Conservation (phyloP, 1,140 invertebrate genomes). For the Lutraria rhynchaena region DNA sequence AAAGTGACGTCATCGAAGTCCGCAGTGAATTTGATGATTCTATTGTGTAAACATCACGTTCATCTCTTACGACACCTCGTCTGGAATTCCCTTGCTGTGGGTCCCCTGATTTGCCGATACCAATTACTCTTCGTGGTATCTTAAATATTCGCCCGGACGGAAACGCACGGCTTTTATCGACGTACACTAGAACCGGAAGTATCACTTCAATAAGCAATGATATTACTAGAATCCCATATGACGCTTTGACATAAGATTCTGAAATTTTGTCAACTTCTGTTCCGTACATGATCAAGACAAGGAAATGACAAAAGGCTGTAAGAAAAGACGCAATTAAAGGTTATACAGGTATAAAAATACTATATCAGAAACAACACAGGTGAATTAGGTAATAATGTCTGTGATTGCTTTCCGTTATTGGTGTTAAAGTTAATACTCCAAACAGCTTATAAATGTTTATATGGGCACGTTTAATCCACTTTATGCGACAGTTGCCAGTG, state of each 20-base stretch:
- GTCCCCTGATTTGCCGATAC: background rate
- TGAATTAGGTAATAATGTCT: too few species aligned
- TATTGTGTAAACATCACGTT: background rate
- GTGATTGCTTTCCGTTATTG: too few species aligned
- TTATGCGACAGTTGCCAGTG: too few species aligned
- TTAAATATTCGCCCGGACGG: background rate
- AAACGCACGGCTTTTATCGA: conserved; percentile 31
- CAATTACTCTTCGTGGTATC: background rate
- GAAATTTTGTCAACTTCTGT: conserved; percentile 51
- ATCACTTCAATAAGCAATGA: conserved; percentile 31
- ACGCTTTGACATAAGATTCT: conserved; percentile 24
- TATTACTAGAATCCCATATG: conserved; percentile 31
- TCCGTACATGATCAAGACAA: conserved; percentile 52
- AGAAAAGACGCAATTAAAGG: too few species aligned
- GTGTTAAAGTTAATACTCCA: too few species aligned
- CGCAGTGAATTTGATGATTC: conserved; percentile 7
- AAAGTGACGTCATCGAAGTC: conserved; percentile 34
- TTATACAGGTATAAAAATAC: too few species aligned
- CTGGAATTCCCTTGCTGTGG: background rate
- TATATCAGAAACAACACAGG: too few species aligned
- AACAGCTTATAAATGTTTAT: too few species aligned
- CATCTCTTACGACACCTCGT: background rate
- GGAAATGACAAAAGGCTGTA: conserved; percentile 52
- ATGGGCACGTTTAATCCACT: too few species aligned
- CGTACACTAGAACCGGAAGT: conserved; percentile 32